A percentile compares a stretch with the other conserved stretches of the same genome.
Evolutionary conservation across 2,888 invertebrate genomes (phyloP).

Genomic region (Drosophila barbarae): DNA sequence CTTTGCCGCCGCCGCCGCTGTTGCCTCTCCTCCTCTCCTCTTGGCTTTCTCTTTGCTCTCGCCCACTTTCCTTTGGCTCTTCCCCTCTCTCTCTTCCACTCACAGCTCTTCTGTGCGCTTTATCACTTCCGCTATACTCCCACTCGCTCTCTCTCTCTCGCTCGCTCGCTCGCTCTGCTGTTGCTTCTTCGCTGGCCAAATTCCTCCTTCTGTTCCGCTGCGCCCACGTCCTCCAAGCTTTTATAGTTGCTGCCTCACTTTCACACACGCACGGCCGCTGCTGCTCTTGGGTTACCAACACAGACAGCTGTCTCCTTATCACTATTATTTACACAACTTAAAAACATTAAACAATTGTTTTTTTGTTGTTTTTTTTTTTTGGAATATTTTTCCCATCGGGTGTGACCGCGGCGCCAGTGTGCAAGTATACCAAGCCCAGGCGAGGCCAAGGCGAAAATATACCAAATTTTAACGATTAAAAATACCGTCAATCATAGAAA

Average conservation of each 20-base stretch:
- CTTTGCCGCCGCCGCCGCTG: not conserved
- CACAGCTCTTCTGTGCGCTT: slow-evolving; percentile 19
- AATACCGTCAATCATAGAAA: not conserved
- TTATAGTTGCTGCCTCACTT: slow-evolving; percentile 14
- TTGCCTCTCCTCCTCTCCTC: not conserved
- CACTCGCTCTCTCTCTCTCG: slow-evolving; percentile 6
- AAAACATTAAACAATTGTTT: slow-evolving; percentile 36
- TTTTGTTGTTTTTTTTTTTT: slow-evolving; percentile 22
- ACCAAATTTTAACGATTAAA: not conserved
- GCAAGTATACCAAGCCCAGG: not conserved
- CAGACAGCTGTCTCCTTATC: slow-evolving; percentile 39
- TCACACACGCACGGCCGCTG: slow-evolving; percentile 1
- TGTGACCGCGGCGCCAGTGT: slow-evolving; percentile 4
- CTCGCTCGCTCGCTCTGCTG: slow-evolving; percentile 30
- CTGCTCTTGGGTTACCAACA: slow-evolving; percentile 8
- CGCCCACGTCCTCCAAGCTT: slow-evolving; percentile 17
- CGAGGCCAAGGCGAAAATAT: not conserved
- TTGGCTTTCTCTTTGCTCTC: slow-evolving; percentile 13
- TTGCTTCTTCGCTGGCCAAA: slow-evolving; percentile 33
- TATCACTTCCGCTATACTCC: slow-evolving; percentile 41
- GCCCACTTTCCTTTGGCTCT: slow-evolving; percentile 2
- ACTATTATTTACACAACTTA: slow-evolving; percentile 42
- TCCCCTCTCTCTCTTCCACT: slow-evolving; percentile 7
- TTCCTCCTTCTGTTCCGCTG: slow-evolving; percentile 24
- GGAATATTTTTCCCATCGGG: slow-evolving; percentile 8